Evolutionary conservation across 2,113 vertebrate species (phyloP).

Genomic region (Anthoscopus minutus): DNA sequence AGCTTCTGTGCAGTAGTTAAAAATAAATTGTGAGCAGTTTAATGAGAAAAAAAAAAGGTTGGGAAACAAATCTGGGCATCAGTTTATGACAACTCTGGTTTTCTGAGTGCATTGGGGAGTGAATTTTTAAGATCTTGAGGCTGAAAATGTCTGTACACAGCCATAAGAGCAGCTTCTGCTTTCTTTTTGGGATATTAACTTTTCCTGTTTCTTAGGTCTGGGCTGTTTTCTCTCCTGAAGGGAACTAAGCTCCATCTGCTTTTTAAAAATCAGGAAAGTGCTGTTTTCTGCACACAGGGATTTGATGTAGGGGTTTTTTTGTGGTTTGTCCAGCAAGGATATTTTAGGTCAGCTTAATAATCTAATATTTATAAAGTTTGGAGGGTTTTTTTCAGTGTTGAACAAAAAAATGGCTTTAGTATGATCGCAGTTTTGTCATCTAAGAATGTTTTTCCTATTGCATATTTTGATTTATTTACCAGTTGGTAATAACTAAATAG

Average conservation of each 20-base stretch:
- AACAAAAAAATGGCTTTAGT: background rate
- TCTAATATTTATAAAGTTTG: background rate
- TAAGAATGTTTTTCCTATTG: background rate
- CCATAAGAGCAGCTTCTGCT: background rate
- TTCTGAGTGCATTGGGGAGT: background rate
- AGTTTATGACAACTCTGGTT: background rate
- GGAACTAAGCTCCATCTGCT: background rate
- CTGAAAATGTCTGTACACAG: background rate
- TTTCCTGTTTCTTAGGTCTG: background rate
- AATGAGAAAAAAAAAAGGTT: background rate
- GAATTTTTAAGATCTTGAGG: background rate
- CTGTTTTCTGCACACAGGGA: background rate
- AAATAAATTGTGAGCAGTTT: conserved; percentile 24
- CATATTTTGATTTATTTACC: background rate
- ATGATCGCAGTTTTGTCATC: background rate
- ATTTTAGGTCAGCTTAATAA: background rate
- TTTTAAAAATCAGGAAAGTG: background rate
- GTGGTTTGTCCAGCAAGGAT: background rate
- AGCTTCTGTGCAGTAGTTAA: conserved; percentile 13
- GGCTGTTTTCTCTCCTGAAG: background rate
- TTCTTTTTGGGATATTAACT: background rate
- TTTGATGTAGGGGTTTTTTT: background rate
- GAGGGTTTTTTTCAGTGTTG: background rate
- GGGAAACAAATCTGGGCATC: conserved; percentile 11
- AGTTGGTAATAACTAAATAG: background rate